Evolutionary conservation across 2,113 vertebrate species (phyloP).

Genomic region (Narcine bancroftii): DNA sequence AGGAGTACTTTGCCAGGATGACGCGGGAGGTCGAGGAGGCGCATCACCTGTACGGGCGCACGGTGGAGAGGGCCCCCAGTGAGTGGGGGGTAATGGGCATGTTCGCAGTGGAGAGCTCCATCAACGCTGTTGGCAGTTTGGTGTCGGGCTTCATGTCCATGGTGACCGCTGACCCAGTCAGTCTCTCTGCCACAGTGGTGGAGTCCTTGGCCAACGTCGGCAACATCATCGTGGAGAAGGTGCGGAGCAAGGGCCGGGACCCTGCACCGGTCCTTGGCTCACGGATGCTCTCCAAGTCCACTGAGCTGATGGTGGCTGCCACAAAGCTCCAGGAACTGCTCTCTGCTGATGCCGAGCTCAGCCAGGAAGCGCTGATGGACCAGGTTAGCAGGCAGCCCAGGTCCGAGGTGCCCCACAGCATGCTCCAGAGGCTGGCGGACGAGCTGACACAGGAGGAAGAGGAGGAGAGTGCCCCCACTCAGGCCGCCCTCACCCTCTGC

Average conservation of each 20-base stretch:
- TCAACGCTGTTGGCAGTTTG: neutral
- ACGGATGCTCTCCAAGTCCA: neutral
- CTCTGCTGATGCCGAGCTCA: neutral
- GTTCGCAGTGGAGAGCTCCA: neutral
- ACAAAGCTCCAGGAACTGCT: neutral
- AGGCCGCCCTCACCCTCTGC: slow-evolving; percentile 28
- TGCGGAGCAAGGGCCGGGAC: neutral
- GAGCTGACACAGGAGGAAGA: neutral
- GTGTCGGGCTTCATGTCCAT: neutral
- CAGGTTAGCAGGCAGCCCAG: neutral
- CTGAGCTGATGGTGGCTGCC: neutral
- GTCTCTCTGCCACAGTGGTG: neutral
- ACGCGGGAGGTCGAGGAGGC: slow-evolving; percentile 32
- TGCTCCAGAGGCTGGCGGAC: neutral
- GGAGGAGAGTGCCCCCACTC: slow-evolving; percentile 19
- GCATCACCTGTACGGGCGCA: neutral
- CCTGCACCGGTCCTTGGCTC: neutral
- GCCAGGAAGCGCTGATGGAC: neutral
- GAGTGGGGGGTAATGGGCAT: slow-evolving; percentile 7
- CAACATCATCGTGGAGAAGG: neutral
- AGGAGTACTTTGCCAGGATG: neutral
- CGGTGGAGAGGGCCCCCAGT: neutral
- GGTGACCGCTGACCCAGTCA: neutral
- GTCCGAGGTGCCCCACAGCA: neutral
- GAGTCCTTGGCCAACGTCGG: neutral